Evolutionary conservation across 2,888 invertebrate genomes (phyloP).

Genomic region (Orchestes rusci): DNA sequence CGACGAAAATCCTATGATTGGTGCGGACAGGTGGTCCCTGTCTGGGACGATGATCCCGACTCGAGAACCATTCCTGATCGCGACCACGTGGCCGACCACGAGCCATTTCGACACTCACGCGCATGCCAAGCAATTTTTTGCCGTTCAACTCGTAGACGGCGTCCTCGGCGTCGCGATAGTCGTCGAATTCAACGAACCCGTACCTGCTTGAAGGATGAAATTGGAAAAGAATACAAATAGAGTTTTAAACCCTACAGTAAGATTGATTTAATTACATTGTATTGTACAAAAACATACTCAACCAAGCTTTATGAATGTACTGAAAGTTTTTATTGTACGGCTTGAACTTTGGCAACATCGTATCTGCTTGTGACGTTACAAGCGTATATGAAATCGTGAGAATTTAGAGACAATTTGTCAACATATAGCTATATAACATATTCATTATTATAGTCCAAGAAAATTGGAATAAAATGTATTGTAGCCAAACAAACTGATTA

Average conservation of each 20-base stretch:
- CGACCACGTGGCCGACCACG: constrained; percentile 56
- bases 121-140: constrained; percentile 85
- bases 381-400: too few species aligned
- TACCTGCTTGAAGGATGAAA: constrained; percentile 41
- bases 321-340: too few species aligned
- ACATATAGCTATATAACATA: too few species aligned
- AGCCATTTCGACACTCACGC: constrained; percentile 55
- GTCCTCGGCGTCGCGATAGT: constrained; percentile 92
- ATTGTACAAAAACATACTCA: too few species aligned
- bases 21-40: constrained; percentile 70
- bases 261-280: too few species aligned
- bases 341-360: too few species aligned
- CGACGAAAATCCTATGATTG: constrained; percentile 88
- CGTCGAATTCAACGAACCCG: constrained; percentile 86
- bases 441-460: too few species aligned
- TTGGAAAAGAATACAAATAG: constrained; percentile 2
- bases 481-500: too few species aligned
- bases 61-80: constrained; percentile 37
- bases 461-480: too few species aligned
- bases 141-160: constrained; percentile 95
- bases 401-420: too few species aligned
- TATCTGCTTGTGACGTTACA: too few species aligned
- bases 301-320: too few species aligned
- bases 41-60: constrained; percentile 17
- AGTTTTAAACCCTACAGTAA: neutral